Base-by-base conservation (phyloP, 2,888 invertebrate species). In the Tanytarsus gracilentus region DNA sequence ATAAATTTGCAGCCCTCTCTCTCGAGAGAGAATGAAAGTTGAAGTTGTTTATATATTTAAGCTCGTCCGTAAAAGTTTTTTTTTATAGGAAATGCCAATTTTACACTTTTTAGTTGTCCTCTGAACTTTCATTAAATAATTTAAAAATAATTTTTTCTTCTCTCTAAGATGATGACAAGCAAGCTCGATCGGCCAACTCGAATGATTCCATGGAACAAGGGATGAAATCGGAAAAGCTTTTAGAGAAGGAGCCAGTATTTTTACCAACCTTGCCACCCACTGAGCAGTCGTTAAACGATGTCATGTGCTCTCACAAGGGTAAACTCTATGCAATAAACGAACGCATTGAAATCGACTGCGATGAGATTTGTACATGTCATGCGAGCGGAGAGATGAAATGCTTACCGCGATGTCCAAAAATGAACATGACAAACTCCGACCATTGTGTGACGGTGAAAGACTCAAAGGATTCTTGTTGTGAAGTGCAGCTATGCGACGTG, bases 401-500 rank as follows among this genome's bases (percentile, higher is more conserved):
- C 67, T 79, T 80, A 62, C 83, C 86, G 5, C 81, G 86, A 65
- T 87, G 86, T 67, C 78, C 78, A 5, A 77, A 77, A 4, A 72
- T 80, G 2, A 75, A 75, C 63, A 74, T 76, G 51, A 79, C 79
- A 62, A 76, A 77, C 1, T 74, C 76, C 26, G 88, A 89, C 62
- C 82, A 86, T 68, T 92, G 92, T 69, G 85, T 91, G 44, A 84
- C 85, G 66, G 81, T 92, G 0, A 83, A 85, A 64, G 90, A 92
- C 71, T 86, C 88, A 0, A 82, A 82, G 56, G 92, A 94, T 69
- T 75, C 83, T 1, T 93, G 93, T 69, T 93, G 93, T 67, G 88
- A 85, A 65, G 80, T 89, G 63, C 85, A 91, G 63, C 78, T 91
- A 3, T 94, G 93, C 69, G 91, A 90, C 68, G 89, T 90, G 4